These are phyloP conservation scores for Lasioglossum figueresi DNA, from an alignment of 2,888 invertebrate species.

Conservation along the genomic window DNA sequence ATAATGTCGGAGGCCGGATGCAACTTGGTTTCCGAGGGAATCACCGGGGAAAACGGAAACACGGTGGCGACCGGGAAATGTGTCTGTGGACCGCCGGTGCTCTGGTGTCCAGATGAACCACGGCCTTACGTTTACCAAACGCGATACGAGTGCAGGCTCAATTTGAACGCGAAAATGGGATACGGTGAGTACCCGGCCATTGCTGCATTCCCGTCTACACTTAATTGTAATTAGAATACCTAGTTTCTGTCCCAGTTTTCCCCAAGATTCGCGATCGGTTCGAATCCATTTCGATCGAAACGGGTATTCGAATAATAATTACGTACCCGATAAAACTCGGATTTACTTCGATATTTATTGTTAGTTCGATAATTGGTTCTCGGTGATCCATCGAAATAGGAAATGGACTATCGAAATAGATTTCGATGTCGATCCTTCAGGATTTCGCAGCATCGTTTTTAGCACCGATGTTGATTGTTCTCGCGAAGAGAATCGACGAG, in stretches of 20 bases:
- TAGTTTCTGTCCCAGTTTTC: neutral
- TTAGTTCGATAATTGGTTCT: neutral
- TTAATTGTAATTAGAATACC: neutral
- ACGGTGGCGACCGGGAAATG: slow-evolving; percentile 76
- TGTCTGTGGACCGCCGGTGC: slow-evolving; percentile 80
- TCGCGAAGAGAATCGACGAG: neutral
- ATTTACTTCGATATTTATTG: neutral
- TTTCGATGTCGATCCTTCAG: neutral
- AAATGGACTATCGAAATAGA: neutral
- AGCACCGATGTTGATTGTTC: neutral
- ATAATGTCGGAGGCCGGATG: slow-evolving; percentile 79
- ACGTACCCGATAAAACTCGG: no score
- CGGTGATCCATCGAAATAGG: neutral
- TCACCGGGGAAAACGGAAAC: slow-evolving; percentile 66
- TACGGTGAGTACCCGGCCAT: slow-evolving; percentile 75
- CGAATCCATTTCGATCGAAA: no score
- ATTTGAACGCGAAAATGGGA: slow-evolving; percentile 80
- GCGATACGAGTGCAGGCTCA: slow-evolving; percentile 81
- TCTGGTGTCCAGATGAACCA: slow-evolving; percentile 80
- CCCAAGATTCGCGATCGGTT: neutral
- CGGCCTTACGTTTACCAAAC: slow-evolving; percentile 79
- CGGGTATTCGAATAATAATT: no score
- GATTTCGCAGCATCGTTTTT: neutral
- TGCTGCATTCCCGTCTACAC: neutral
- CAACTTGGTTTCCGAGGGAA: slow-evolving; percentile 80